Conservation (phyloP, 2,888 invertebrate genomes). For the Drosophila phalerata region DNA sequence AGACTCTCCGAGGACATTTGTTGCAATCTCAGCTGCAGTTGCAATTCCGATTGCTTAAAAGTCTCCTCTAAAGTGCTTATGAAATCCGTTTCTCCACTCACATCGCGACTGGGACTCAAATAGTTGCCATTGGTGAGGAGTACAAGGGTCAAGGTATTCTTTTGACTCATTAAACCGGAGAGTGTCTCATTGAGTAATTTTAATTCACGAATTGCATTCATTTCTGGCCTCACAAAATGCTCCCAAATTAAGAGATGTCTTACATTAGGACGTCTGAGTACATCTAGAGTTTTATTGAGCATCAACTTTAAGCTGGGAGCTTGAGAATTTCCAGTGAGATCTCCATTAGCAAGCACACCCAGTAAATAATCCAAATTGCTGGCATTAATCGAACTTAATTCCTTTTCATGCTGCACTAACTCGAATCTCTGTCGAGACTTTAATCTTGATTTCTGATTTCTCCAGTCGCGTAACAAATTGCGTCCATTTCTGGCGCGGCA, state of each 20-base stretch:
- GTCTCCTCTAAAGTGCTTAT: constrained; percentile 31
- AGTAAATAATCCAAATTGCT: constrained; percentile 90
- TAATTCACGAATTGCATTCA: constrained; percentile 90
- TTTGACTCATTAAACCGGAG: constrained; percentile 22
- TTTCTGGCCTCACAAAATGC: constrained; percentile 91
- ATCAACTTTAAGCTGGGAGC: constrained; percentile 91
- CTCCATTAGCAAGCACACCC: constrained; percentile 92
- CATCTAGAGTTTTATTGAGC: constrained; percentile 90
- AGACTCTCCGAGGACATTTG: constrained; percentile 64
- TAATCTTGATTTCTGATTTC: constrained; percentile 86
- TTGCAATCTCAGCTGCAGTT: constrained; percentile 37
- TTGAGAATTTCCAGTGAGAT: constrained; percentile 87
- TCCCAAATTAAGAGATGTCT: constrained; percentile 92
- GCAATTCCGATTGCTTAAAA: constrained; percentile 5
- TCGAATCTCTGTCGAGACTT: constrained; percentile 43
- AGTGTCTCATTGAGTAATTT: constrained; percentile 92
- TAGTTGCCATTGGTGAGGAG: constrained; percentile 60
- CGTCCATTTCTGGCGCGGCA: constrained; percentile 90
- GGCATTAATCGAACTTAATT: constrained; percentile 88
- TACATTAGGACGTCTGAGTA: constrained; percentile 88
- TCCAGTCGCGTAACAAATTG: constrained; percentile 91
- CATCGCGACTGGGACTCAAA: constrained; percentile 43
- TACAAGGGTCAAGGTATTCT: constrained; percentile 61
- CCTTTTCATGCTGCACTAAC: constrained; percentile 88
- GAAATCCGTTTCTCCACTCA: constrained; percentile 54